Base-by-base conservation (phyloP, 2,797 vertebrate genomes). In the Botia kubotai region DNA sequence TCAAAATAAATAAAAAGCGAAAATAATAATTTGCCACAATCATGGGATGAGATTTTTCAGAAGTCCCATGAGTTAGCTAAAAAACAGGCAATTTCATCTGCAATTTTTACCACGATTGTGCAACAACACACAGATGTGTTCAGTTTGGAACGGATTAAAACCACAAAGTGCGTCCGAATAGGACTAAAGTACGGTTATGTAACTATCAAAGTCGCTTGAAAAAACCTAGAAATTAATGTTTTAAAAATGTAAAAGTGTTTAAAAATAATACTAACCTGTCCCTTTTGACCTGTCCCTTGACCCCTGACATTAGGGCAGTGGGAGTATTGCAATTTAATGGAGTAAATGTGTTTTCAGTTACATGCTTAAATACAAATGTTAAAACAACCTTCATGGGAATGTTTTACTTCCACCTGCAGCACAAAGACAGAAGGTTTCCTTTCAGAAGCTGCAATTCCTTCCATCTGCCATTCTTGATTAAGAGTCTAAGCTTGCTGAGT, bases 391-490 rank as follows among this genome's bases (percentile, higher is more conserved):
- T 58, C 36, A 77, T 58, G 36, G 33, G 52, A 69, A 77, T 66
- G 65, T 26, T 16, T 6, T 10, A n/a, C 12, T 72, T 72, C 14
- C 48, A 66, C 29, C 48, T 72, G 19, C 69, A 66, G 13, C 69
- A 53, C 13, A 55, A 6, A 19, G 48, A 52, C 69, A 79, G 19
- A 33, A 53, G 57, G 33, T n/a, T 63, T 19, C n/a, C 63, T 72
- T 79, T 70, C 43, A 60, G 39, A 62, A 52, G 68, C 77, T 21
- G 19, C 29, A 17, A 65, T 76, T 36, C 36, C 68, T 79, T 65
- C 68, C 62, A 43, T 79, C 68, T 79, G 58, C 29, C 77, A 72
- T 16, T 72, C 58, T 72, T 79, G 69, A 72, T 65, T 72, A 72
- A 72, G 14, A 72, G 33, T 55, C 33, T 79, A 53, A 72, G 58